A percentile compares a stretch with the other conserved stretches of the same genome.
phyloP scores from a whole-genome alignment of 2,797 vertebrate genomes.

The Danio choprae region DNA sequence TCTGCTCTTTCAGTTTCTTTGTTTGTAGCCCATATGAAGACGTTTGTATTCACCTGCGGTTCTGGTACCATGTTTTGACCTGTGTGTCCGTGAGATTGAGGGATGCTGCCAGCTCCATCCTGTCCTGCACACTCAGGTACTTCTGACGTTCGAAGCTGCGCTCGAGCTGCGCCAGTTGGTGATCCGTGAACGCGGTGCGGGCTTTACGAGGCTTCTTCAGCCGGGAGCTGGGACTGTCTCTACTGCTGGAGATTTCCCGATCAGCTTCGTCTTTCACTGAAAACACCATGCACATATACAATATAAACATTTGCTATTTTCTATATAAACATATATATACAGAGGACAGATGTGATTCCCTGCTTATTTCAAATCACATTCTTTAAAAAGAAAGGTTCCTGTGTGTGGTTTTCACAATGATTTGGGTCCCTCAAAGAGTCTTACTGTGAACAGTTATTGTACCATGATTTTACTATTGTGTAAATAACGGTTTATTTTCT shows the following conservation, averaged over 20 bases:
- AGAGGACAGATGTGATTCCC: not conserved
- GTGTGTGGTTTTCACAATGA: too few relatives aligned
- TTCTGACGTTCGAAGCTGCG: constrained; percentile 98
- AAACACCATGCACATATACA: constrained; percentile 31
- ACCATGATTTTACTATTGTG: too few relatives aligned
- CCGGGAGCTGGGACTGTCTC: constrained; percentile 91
- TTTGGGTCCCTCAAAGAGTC: too few relatives aligned
- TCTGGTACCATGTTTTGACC: constrained; percentile 99
- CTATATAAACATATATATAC: too few relatives aligned
- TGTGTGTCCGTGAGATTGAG: constrained; percentile 99
- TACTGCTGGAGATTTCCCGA: constrained; percentile 94
- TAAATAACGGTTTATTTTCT: not conserved
- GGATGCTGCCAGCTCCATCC: constrained; percentile 97
- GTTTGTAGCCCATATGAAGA: not conserved
- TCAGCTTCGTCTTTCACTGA: constrained; percentile 96
- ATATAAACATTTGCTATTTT: not conserved
- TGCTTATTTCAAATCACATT: too few relatives aligned
- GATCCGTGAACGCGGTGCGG: constrained; percentile 98
- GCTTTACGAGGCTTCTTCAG: constrained; percentile 98
- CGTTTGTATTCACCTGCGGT: constrained; percentile 85
- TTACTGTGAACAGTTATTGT: too few relatives aligned
- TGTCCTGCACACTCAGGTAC: constrained; percentile 97
- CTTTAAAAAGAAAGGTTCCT: too few relatives aligned
- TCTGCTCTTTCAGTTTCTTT: not conserved
- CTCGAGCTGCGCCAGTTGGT: constrained; percentile 96